A percentile compares a stretch with the other conserved stretches of the same genome.
Evolutionary conservation across 1,140 invertebrate species (phyloP).

Genomic region (Caerostris extrusa): DNA sequence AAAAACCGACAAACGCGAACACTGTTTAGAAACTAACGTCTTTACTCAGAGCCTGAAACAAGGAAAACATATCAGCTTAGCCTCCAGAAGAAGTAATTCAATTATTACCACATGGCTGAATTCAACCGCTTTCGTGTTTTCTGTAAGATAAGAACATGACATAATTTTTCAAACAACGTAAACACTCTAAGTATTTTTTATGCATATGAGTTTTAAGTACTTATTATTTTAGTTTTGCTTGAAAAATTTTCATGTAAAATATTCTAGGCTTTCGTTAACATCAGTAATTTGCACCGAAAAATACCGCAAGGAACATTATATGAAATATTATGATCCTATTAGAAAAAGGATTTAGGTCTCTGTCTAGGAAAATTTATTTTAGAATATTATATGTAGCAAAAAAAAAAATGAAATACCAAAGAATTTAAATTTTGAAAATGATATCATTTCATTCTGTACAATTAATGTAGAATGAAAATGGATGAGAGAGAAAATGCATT

Average conservation of each 20-base stretch:
- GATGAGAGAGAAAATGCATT: too few relatives aligned
- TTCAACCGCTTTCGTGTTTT: slow-evolving; percentile 44
- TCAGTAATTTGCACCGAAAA: slow-evolving; percentile 26
- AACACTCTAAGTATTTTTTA: slow-evolving; percentile 47
- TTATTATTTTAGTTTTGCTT: neutral
- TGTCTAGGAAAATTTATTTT: too few relatives aligned
- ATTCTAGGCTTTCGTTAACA: slow-evolving; percentile 33
- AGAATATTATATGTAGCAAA: neutral
- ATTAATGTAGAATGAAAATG: too few relatives aligned
- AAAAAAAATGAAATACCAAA: neutral
- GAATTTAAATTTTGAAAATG: too few relatives aligned
- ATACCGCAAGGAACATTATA: slow-evolving; percentile 32
- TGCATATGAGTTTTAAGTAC: slow-evolving; percentile 7
- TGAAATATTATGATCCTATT: neutral
- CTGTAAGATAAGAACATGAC: slow-evolving; percentile 26
- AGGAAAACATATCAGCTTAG: slow-evolving; percentile 67
- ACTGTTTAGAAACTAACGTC: slow-evolving; percentile 66
- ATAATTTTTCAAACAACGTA: slow-evolving; percentile 21
- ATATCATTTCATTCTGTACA: too few relatives aligned
- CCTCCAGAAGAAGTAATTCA: slow-evolving; percentile 64
- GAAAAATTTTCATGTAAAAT: neutral
- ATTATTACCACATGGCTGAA: slow-evolving; percentile 48
- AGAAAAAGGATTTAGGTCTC: neutral
- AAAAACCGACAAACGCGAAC: slow-evolving; percentile 6
- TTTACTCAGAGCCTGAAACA: slow-evolving; percentile 41